Conservation (phyloP, 2,113 vertebrate genomes). For the Cryptotis parvus region DNA sequence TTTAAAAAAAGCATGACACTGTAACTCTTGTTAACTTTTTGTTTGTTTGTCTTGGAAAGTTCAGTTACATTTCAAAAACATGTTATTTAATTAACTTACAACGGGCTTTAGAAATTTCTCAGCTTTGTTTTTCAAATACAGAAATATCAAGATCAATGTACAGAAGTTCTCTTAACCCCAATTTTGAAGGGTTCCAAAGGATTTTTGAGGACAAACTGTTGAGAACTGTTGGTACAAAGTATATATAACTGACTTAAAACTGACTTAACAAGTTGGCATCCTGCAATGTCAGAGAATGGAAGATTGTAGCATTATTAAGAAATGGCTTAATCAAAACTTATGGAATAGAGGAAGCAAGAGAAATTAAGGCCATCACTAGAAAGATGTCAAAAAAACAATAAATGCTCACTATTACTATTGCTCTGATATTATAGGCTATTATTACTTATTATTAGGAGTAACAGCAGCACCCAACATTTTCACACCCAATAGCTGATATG, state of each 20-base stretch:
- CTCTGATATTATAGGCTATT: neutral
- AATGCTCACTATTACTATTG: slow-evolving; percentile 15
- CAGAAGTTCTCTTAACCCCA: neutral
- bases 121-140: slow-evolving; percentile 35
- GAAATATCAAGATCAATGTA: neutral
- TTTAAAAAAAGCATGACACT: neutral
- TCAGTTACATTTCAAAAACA: slow-evolving; percentile 50
- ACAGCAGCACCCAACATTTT: too few relatives aligned
- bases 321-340: neutral
- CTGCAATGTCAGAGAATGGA: neutral
- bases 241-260: neutral
- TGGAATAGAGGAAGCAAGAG: neutral
- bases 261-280: neutral
- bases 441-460: too few relatives aligned
- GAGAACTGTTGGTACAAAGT: slow-evolving; percentile 18
- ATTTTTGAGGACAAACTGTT: neutral
- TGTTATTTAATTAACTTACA: slow-evolving; percentile 40
- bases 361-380: neutral
- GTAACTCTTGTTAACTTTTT: neutral
- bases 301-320: neutral
- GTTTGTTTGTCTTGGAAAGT: slow-evolving; percentile 37
- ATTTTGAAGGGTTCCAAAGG: neutral
- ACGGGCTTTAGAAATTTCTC: neutral
- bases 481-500: neutral
- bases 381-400: neutral